Evolutionary conservation across 2,797 vertebrate genomes (phyloP).

Genomic region (Aplochiton taeniatus): DNA sequence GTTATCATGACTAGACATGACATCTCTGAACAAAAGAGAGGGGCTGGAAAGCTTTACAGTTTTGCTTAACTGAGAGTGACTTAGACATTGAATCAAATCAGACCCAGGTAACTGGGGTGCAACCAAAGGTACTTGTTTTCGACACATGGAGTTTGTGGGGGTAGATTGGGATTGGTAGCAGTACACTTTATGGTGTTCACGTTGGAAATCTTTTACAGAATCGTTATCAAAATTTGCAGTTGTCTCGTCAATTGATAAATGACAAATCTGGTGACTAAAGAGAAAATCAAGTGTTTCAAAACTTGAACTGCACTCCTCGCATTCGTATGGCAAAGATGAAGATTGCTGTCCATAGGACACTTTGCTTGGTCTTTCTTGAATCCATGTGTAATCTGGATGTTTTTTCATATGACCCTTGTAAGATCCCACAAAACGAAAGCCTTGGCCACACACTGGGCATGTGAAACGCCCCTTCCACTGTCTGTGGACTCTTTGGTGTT

Average conservation of each 20-base stretch:
- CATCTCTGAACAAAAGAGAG: conserved; percentile 6
- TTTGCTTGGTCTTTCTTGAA: conserved; percentile 53
- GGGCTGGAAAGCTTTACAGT: neutral
- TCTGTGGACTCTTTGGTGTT: conserved; percentile 76
- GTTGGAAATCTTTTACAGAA: neutral
- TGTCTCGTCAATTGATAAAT: conserved; percentile 53
- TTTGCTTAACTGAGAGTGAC: conserved; percentile 7
- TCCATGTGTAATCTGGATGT: conserved; percentile 70
- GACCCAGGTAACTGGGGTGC: neutral
- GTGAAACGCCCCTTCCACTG: conserved; percentile 73
- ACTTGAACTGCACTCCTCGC: conserved; percentile 70
- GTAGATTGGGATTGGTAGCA: neutral
- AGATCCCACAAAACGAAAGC: conserved; percentile 71
- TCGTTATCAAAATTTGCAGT: conserved; percentile 18
- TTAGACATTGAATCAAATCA: conserved; percentile 23
- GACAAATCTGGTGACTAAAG: conserved; percentile 75
- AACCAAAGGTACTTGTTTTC: conserved; percentile 10
- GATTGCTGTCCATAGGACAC: conserved; percentile 15
- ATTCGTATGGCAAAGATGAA: conserved; percentile 71
- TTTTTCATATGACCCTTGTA: conserved; percentile 76
- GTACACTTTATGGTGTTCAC: conserved; percentile 15
- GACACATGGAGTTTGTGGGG: neutral
- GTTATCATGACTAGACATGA: neutral
- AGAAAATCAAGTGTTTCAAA: conserved; percentile 73
- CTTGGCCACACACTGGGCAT: conserved; percentile 69